These are phyloP conservation scores for Calephelis virginiensis DNA, from an alignment of 1,140 invertebrate genomes.

Conservation along the genomic window DNA sequence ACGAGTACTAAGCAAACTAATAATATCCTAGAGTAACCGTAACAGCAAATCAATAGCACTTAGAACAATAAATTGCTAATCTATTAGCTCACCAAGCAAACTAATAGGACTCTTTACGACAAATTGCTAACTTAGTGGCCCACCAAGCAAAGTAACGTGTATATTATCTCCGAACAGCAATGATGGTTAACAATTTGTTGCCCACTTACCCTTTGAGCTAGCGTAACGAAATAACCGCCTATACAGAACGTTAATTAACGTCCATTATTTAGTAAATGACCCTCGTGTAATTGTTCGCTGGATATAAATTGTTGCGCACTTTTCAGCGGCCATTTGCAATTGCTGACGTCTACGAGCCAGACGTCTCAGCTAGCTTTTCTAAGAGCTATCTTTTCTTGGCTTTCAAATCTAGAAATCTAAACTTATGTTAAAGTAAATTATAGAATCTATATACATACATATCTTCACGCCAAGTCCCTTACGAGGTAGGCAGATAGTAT, in stretches of 20 bases:
- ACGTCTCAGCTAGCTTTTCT: no score
- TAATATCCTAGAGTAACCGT: no score
- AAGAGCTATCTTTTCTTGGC: no score
- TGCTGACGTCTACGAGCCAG: not conserved
- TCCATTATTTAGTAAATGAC: slow-evolving; percentile 27
- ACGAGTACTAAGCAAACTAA: no score
- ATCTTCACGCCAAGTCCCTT: no score
- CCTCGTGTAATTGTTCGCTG: slow-evolving; percentile 12
- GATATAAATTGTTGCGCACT: slow-evolving; percentile 19
- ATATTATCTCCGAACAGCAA: slow-evolving; percentile 28
- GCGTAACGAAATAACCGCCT: slow-evolving; percentile 25
- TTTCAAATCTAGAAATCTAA: no score
- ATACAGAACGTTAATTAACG: slow-evolving; percentile 26
- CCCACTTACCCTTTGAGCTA: slow-evolving; percentile 21
- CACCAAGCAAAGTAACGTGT: slow-evolving; percentile 6
- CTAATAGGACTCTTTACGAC: not conserved
- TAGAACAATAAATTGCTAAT: no score
- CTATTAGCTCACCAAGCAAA: slow-evolving; percentile 4
- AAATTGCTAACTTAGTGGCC: slow-evolving; percentile 9
- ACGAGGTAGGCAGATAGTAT: no score
- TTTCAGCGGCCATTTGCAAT: slow-evolving; percentile 4
- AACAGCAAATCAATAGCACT: no score
- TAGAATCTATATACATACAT: no score
- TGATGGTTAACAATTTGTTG: slow-evolving; percentile 31
- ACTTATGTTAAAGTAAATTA: no score